Evolutionary conservation across 2,888 invertebrate species (phyloP).

Genomic region (Acrobasis consociella): DNA sequence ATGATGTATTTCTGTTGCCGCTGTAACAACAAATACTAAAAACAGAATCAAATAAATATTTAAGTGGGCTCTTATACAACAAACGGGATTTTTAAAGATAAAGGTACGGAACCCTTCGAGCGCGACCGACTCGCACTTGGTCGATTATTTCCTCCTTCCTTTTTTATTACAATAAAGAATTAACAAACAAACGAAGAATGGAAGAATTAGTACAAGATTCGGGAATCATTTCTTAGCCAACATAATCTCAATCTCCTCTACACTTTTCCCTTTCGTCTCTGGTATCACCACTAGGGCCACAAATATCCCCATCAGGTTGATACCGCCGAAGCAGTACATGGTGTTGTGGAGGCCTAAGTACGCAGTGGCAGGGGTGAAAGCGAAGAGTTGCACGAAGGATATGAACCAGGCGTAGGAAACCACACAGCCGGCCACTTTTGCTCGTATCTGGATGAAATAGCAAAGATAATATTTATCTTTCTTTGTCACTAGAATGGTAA

Average conservation of each 20-base stretch:
- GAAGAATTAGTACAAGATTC: neutral
- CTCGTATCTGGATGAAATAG: conserved; percentile 53
- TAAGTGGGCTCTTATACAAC: too few species aligned
- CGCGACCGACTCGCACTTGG: too few species aligned
- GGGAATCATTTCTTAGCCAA: conserved; percentile 16
- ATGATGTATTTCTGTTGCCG: too few species aligned
- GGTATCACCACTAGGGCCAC: conserved; percentile 53
- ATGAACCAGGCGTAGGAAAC: conserved; percentile 63
- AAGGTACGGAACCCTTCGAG: too few species aligned
- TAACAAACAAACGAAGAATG: too few species aligned
- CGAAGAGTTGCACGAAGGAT: conserved; percentile 42
- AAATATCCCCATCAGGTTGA: conserved; percentile 50
- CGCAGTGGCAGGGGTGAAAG: conserved; percentile 34
- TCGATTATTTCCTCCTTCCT: too few species aligned
- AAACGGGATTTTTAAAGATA: too few species aligned
- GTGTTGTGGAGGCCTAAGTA: conserved; percentile 49
- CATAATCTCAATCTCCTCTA: conserved; percentile 49
- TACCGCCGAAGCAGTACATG: conserved; percentile 52
- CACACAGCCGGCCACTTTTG: conserved; percentile 57
- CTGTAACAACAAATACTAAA: too few species aligned
- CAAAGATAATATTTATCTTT: too few species aligned
- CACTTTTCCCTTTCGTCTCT: conserved; percentile 61
- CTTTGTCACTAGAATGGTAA: too few species aligned
- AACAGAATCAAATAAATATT: too few species aligned
- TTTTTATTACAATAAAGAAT: too few species aligned